Evolutionary conservation across 2,797 vertebrate species (phyloP).

Genomic region (Sebastes steindachneri): DNA sequence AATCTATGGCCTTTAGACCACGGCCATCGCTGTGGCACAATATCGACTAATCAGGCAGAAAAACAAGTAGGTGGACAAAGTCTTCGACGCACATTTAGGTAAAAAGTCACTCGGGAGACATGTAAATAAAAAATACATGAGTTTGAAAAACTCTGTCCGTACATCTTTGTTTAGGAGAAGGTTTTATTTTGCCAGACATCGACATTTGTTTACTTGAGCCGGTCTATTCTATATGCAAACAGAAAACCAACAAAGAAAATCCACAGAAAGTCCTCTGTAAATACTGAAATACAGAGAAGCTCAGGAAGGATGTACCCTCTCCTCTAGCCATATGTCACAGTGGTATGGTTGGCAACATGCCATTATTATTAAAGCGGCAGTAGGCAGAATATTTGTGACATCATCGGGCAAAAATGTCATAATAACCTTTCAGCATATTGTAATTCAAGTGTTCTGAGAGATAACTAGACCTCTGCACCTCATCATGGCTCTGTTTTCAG

Average conservation of each 20-base stretch:
- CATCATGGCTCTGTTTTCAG: too few relatives aligned
- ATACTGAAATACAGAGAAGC: background rate
- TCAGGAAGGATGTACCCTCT: background rate
- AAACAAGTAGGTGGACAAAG: slow-evolving; percentile 66
- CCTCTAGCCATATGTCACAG: background rate
- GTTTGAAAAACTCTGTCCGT: background rate
- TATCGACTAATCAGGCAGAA: slow-evolving; percentile 46
- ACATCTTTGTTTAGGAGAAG: background rate
- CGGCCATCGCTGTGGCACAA: slow-evolving; percentile 27
- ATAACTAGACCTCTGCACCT: too few relatives aligned
- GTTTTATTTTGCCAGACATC: background rate
- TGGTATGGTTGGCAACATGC: background rate
- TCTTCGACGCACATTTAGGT: slow-evolving; percentile 58
- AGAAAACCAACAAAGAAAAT: background rate
- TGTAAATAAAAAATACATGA: slow-evolving; percentile 31
- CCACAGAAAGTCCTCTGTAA: background rate
- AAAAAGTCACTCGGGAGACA: slow-evolving; percentile 48
- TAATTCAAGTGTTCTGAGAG: too few relatives aligned
- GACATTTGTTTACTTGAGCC: background rate
- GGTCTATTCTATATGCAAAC: background rate
- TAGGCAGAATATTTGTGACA: too few relatives aligned
- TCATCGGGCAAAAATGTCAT: too few relatives aligned
- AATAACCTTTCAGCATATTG: too few relatives aligned
- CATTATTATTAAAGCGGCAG: background rate
- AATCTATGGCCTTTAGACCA: slow-evolving; percentile 66